phyloP scores from a whole-genome alignment of 2,113 vertebrate species.

The Phasianus colchicus region DNA sequence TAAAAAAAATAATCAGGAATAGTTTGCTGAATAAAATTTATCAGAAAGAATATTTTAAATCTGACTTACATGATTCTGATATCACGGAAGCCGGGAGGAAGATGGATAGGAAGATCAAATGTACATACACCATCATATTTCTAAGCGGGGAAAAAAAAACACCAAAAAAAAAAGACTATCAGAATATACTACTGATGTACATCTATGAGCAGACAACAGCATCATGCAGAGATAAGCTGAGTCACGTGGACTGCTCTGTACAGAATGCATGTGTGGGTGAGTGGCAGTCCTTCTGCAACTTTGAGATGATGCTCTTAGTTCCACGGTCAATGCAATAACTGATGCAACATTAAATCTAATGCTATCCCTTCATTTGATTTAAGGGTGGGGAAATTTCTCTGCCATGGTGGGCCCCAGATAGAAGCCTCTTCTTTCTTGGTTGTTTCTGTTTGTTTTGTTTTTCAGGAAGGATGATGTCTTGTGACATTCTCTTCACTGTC shows the following conservation, averaged over 20 bases:
- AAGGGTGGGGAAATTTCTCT: not conserved
- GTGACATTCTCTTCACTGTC: not conserved
- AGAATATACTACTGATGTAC: not conserved
- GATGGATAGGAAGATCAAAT: conserved; percentile 23
- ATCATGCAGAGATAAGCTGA: not conserved
- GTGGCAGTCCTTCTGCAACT: not conserved
- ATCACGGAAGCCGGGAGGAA: not conserved
- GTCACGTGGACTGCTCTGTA: not conserved
- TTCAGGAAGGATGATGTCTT: not conserved
- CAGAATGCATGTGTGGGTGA: not conserved
- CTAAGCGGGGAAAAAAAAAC: conserved; percentile 22
- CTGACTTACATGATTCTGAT: conserved; percentile 50
- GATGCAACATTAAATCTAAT: not conserved
- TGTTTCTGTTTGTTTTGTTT: not conserved
- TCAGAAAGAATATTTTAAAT: not conserved
- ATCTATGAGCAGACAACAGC: not conserved
- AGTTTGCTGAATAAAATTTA: not conserved
- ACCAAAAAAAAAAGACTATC: not conserved
- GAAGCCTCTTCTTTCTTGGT: not conserved
- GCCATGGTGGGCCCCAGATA: not conserved
- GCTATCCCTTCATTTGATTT: not conserved
- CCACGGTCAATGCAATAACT: not conserved
- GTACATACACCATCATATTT: not conserved
- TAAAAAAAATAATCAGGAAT: not conserved
- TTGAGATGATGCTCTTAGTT: not conserved